These are phyloP conservation scores for Lycocorax pyrrhopterus DNA, from an alignment of 2,113 vertebrate species.

Conservation along the genomic window DNA sequence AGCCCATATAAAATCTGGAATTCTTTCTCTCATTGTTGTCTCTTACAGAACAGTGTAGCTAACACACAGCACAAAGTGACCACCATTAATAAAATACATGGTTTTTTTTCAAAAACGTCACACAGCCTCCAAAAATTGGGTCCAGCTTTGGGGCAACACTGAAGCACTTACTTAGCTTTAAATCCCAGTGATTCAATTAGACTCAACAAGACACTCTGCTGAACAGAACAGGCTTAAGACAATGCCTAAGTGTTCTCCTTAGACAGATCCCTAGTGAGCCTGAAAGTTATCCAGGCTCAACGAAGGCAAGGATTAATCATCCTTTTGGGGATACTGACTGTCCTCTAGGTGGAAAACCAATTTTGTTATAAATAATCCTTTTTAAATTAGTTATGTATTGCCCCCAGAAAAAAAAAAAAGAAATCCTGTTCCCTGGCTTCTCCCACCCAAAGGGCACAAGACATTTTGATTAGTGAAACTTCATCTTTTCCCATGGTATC, in stretches of 20 bases:
- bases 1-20: background rate
- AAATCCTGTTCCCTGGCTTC: background rate
- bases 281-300: constrained; percentile 31
- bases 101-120: background rate
- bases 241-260: background rate
- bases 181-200: constrained; percentile 49
- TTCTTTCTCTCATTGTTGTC: background rate
- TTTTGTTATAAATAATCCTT: constrained; percentile 19
- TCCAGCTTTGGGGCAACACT: background rate
- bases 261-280: constrained; percentile 15
- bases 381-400: constrained; percentile 34
- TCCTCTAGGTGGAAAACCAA: constrained; percentile 7
- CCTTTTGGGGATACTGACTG: constrained; percentile 9
- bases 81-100: background rate
- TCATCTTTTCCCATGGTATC: background rate
- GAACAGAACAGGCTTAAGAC: constrained; percentile 34
- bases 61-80: background rate
- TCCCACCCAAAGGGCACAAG: background rate
- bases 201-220: background rate
- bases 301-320: constrained; percentile 25
- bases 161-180: background rate
- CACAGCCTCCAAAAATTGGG: background rate
- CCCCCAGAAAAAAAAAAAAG: background rate
- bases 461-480: background rate
- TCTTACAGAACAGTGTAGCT: background rate